These are phyloP conservation scores for Cossypha caffra DNA, from an alignment of 2,797 vertebrate genomes.

Conservation along the genomic window DNA sequence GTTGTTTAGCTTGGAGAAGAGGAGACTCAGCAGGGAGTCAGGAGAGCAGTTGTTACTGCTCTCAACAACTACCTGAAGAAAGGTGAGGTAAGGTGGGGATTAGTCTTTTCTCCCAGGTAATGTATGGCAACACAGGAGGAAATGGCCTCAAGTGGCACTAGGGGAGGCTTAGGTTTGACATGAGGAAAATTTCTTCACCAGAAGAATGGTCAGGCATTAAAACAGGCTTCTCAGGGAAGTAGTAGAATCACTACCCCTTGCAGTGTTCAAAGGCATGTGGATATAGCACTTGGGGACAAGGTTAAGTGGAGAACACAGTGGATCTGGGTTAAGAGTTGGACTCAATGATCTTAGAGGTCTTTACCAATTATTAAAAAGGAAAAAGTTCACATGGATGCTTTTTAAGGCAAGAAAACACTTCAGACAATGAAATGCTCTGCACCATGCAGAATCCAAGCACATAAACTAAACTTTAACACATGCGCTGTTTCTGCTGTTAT, in stretches of 20 bases:
- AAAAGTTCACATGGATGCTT: not conserved
- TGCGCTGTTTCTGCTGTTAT: not conserved
- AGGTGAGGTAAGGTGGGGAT: not conserved
- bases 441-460: not conserved
- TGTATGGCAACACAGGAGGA: not conserved
- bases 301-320: not conserved
- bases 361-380: not conserved
- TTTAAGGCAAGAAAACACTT: not conserved
- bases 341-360: not conserved
- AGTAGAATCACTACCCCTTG: not conserved
- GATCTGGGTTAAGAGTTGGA: not conserved
- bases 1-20: not conserved
- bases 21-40: not conserved
- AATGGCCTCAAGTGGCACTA: not conserved
- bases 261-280: accelerated
- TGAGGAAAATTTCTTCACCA: not conserved
- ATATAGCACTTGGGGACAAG: accelerated
- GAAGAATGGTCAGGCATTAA: not conserved
- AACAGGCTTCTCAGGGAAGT: not conserved
- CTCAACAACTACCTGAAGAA: not conserved
- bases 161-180: not conserved
- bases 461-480: not conserved
- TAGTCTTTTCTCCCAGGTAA: not conserved
- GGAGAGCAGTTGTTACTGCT: not conserved
- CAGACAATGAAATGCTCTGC: not conserved